These are phyloP conservation scores for Heliconius nattereri DNA, from an alignment of 1,140 invertebrate genomes.

Conservation along the genomic window DNA sequence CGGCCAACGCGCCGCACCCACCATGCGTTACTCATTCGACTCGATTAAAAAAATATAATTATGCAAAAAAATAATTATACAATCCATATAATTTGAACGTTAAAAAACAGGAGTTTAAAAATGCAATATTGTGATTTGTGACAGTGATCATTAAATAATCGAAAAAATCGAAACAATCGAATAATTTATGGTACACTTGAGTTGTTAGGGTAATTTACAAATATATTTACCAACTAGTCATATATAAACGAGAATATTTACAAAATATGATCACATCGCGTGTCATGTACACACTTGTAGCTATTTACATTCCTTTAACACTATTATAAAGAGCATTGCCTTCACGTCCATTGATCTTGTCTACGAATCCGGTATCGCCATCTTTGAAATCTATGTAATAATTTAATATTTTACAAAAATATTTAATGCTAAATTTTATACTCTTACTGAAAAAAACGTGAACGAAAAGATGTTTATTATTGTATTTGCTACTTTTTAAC, in stretches of 20 bases:
- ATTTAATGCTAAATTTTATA: background rate
- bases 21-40: slow-evolving; percentile 65
- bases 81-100: slow-evolving; percentile 68
- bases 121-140: slow-evolving; percentile 80
- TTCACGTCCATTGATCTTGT: background rate
- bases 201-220: slow-evolving; percentile 58
- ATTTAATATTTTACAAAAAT: slow-evolving; percentile 8
- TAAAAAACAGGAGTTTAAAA: slow-evolving; percentile 56
- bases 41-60: slow-evolving; percentile 66
- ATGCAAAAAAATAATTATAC: slow-evolving; percentile 65
- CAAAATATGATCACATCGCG: slow-evolving; percentile 75
- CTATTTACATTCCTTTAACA: slow-evolving; percentile 81
- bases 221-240: slow-evolving; percentile 66
- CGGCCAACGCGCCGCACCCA: slow-evolving; percentile 57
- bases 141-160: slow-evolving; percentile 69
- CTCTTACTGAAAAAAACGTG: background rate
- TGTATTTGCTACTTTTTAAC: slow-evolving; percentile 49
- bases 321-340: slow-evolving; percentile 48
- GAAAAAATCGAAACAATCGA: slow-evolving; percentile 55
- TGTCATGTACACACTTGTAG: slow-evolving; percentile 72
- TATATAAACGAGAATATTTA: slow-evolving; percentile 81
- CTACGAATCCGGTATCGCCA: background rate
- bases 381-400: background rate
- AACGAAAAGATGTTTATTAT: background rate
- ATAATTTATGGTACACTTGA: slow-evolving; percentile 72